A percentile compares a stretch with the other conserved stretches of the same genome.
These are phyloP conservation scores for Pocillopora meandrina DNA, from an alignment of 92 coral and sea anemone genomes.

Conservation along the genomic window DNA sequence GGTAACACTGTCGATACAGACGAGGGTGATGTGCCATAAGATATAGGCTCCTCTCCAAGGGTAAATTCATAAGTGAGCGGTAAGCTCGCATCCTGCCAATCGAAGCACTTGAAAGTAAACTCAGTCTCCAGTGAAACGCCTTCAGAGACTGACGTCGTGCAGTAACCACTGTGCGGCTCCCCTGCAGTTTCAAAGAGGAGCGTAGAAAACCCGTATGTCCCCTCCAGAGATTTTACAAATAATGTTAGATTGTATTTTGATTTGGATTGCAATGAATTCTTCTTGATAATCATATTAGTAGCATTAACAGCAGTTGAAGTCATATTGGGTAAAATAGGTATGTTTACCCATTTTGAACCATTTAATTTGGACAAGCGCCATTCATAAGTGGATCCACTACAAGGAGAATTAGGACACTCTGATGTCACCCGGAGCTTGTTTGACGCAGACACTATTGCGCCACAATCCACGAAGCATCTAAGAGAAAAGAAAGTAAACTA, in stretches of 20 bases:
- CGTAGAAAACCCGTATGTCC: slow-evolving; percentile 10
- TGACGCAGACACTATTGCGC: slow-evolving; percentile 17
- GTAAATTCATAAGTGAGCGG: slow-evolving; percentile 32
- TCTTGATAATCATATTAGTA: slow-evolving; percentile 21
- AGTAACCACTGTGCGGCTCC: slow-evolving; percentile 30
- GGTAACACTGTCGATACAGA: slow-evolving; percentile 9
- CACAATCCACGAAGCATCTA: slow-evolving; percentile 38
- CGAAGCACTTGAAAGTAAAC: slow-evolving; percentile 25
- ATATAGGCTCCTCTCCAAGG: slow-evolving; percentile 12
- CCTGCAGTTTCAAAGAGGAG: slow-evolving; percentile 30
- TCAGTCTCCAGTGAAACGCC: slow-evolving; percentile 27
- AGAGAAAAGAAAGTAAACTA: neutral
- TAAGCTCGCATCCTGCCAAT: slow-evolving; percentile 12
- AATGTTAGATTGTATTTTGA: slow-evolving; percentile 19
- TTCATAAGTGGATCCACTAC: slow-evolving; percentile 18
- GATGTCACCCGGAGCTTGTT: slow-evolving; percentile 35
- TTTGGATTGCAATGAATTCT: slow-evolving; percentile 19
- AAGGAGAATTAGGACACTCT: slow-evolving; percentile 23
- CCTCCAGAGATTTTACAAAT: slow-evolving; percentile 5
- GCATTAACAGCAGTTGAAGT: slow-evolving; percentile 24
- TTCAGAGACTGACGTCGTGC: slow-evolving; percentile 9
- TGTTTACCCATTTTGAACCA: neutral
- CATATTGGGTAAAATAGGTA: slow-evolving; percentile 31
- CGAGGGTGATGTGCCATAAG: slow-evolving; percentile 19
- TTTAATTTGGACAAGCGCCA: slow-evolving; percentile 2